Evolutionary conservation across 2,113 vertebrate species (phyloP), one percentile per base, ranked within the genome.

Genomic region (Tenebrosternarchus preto): DNA sequence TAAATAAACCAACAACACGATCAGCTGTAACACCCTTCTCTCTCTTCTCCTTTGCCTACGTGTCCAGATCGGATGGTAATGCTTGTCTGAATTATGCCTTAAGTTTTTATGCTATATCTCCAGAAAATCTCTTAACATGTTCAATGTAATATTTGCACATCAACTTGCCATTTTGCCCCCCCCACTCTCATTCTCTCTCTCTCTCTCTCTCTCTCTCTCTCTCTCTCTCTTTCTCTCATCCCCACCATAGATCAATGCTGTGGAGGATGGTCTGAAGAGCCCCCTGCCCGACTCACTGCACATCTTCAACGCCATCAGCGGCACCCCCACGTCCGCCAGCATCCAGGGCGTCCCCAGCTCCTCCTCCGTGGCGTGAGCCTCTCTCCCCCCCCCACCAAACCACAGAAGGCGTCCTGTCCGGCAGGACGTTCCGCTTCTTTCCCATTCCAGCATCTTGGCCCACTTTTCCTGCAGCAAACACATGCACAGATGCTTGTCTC

Each of bases 241-340:
- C 33, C 22, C 5, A 36, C 56, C 64, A 4, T 55, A 99, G 98
- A 99, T 99, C 80, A 93, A 87, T 87, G 92, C 95, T 0, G 93
- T 95, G 86, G 96, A 98, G 88, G 98, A 99, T 73, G 90, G 91
- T 73, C 89, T 94, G 91, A 98, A 96, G 92, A 93, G 93, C 7
- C 90, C 94, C 77, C 92, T 97, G 80, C 95, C 96, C 1, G 96
- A 99, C 83, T 99, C 98, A 0, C 90, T 98, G 74, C 98, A 98
- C 89, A 98, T 99, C 90, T 99, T 99, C 87, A 99, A 98, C 0
- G 98, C 97, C 92, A 99, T 99, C 91, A 99, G 98, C 4, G 96
- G 97, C 78, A 99, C 97, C 1, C 96, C 97, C n/a, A 96, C 95
- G 86, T 92, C 94, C 84, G 94, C 97, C 87, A 92, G 94, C 68